Conservation (phyloP, 1,140 invertebrate genomes). For the Teleogryllus occipitalis region DNA sequence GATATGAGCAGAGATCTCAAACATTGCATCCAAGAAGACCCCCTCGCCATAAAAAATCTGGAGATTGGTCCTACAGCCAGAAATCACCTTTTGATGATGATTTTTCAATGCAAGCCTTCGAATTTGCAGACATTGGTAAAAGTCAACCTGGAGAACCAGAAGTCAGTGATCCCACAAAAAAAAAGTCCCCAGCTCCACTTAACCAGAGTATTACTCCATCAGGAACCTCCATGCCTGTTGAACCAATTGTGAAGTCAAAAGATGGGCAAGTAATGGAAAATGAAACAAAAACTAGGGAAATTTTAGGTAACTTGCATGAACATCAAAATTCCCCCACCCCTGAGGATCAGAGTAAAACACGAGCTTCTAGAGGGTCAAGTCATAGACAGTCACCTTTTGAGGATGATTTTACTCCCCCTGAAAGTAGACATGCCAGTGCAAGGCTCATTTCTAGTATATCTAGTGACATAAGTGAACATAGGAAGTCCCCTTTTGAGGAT, state of each 20-base stretch:
- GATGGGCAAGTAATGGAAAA: constrained; percentile 3
- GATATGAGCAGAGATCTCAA: constrained; percentile 24
- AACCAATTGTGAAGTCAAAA: not conserved
- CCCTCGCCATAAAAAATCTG: constrained; percentile 23
- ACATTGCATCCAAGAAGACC: constrained; percentile 24
- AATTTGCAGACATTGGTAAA: constrained; percentile 25
- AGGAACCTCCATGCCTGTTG: not conserved
- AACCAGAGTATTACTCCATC: not conserved
- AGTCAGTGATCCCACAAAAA: constrained; percentile 25
- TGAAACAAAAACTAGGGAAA: constrained; percentile 11
- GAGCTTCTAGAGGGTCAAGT: constrained; percentile 24
- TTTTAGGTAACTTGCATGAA: constrained; percentile 2
- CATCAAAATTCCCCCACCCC: not conserved
- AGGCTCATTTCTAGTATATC: constrained; percentile 28
- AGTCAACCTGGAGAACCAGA: constrained; percentile 27
- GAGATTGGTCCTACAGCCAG: constrained; percentile 30
- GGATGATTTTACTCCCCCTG: constrained; percentile 55
- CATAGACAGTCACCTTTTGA: constrained; percentile 56
- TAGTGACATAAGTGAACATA: constrained; percentile 32
- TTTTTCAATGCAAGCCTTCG: constrained; percentile 40
- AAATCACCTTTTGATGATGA: constrained; percentile 62
- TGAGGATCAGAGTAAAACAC: constrained; percentile 12
- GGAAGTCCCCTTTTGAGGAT: constrained; percentile 26
- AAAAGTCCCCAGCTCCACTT: constrained; percentile 23
- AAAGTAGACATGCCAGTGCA: constrained; percentile 7